Evolutionary conservation across 2,113 vertebrate genomes (phyloP).

Genomic region (Phasianus colchicus): DNA sequence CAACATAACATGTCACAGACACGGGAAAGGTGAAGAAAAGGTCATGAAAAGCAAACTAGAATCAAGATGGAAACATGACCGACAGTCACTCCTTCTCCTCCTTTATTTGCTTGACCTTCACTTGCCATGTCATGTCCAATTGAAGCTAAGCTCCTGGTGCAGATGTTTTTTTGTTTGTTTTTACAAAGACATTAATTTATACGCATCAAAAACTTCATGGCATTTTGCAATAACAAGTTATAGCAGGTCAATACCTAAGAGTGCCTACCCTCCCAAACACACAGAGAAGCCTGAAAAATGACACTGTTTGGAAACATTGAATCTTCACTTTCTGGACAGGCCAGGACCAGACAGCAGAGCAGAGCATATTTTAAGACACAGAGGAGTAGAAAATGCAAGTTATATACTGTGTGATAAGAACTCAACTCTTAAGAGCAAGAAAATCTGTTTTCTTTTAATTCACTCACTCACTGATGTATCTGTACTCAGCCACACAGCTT

Average conservation of each 20-base stretch:
- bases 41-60: neutral
- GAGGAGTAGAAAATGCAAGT: neutral
- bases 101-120: constrained; percentile 31
- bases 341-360: neutral
- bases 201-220: neutral
- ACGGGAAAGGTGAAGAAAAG: neutral
- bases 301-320: neutral
- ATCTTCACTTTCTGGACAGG: neutral
- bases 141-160: neutral
- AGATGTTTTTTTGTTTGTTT: neutral
- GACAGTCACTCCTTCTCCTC: neutral
- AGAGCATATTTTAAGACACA: neutral
- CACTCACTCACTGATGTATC: fast-evolving
- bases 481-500: neutral
- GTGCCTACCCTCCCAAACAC: neutral
- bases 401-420: neutral
- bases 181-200: neutral
- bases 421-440: neutral
- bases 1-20: neutral
- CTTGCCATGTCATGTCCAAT: neutral
- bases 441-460: neutral
- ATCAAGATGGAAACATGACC: neutral
- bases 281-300: neutral
- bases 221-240: neutral
- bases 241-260: neutral